Percentiles rank a stretch among this genome's conserved stretches.
phyloP scores from a whole-genome alignment of 2,113 vertebrate genomes.

The Cephalopholis sonnerati region DNA sequence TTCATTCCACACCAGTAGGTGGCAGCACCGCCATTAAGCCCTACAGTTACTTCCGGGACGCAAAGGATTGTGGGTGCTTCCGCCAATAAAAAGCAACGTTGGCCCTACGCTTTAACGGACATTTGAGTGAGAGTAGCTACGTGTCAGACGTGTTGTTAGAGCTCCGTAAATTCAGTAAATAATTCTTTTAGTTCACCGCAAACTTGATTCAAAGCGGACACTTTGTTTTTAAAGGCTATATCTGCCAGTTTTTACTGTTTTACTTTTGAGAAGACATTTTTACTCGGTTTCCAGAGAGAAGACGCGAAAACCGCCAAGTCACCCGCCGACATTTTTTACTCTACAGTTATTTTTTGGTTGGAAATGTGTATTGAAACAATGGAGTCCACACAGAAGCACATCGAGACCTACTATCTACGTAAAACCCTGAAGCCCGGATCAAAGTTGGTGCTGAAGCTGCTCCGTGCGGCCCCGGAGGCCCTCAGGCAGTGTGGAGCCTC shows the following conservation, averaged over 20 bases:
- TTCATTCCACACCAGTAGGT: conserved; percentile 30
- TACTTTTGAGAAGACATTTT: background rate
- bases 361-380: conserved; percentile 70
- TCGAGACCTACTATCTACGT: background rate
- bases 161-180: fast-evolving
- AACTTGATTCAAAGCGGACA: fast-evolving
- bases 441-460: background rate
- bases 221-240: background rate
- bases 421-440: conserved; percentile 14
- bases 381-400: conserved; percentile 30
- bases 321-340: background rate
- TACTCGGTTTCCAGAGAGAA: background rate
- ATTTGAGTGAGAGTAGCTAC: fast-evolving
- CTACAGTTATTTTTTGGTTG: background rate
- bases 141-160: fast-evolving
- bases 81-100: conserved; percentile 9
- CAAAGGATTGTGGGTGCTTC: conserved; percentile 58
- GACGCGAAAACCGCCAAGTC: background rate
- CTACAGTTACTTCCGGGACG: background rate
- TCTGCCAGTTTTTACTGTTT: background rate
- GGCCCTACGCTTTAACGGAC: background rate
- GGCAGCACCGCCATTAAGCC: conserved; percentile 16
- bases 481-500: background rate
- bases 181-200: fast-evolving
- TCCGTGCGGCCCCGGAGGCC: conserved; percentile 2